phyloP scores from a whole-genome alignment of 2,113 vertebrate species.

The Astur gentilis region DNA sequence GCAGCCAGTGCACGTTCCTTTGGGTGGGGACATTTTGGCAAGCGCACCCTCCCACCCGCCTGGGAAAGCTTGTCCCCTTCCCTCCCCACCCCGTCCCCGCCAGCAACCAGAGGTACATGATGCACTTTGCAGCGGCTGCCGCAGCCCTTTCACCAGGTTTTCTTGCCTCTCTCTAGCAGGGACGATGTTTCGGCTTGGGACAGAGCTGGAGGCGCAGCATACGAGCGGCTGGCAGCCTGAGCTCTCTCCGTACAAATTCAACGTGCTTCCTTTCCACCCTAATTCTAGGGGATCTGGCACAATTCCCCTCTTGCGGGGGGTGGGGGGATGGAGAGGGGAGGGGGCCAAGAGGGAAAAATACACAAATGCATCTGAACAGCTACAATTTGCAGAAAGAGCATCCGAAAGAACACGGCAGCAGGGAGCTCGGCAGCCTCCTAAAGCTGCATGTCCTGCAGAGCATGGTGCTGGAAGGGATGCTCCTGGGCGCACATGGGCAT shows the following conservation, averaged over 20 bases:
- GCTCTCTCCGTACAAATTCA: not conserved
- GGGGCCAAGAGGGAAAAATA: not conserved
- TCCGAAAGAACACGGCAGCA: not conserved
- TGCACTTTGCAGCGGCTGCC: constrained; percentile 22
- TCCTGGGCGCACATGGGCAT: not conserved
- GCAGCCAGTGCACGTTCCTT: constrained; percentile 48
- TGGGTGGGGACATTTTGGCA: constrained; percentile 45
- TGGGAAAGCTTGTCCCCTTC: constrained; percentile 55
- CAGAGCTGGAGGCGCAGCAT: not conserved
- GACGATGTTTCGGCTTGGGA: not conserved
- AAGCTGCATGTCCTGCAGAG: not conserved
- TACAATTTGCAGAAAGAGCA: not conserved
- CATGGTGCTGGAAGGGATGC: not conserved
- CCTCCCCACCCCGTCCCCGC: constrained; percentile 42
- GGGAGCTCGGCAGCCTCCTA: not conserved
- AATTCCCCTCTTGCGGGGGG: not conserved
- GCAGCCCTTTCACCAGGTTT: constrained; percentile 5
- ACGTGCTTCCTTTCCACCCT: not conserved
- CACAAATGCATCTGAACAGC: not conserved
- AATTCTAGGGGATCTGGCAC: not conserved
- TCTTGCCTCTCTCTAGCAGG: constrained; percentile 6
- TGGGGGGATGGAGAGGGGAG: not conserved
- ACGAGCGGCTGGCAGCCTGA: not conserved
- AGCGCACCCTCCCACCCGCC: constrained; percentile 1
- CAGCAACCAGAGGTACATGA: constrained; percentile 49